A percentile compares a stretch with the other conserved stretches of the same genome.
phyloP scores from a whole-genome alignment of 2,113 vertebrate species.

The Mus musculus region GRCm39 chr11:76391001-76391500 shows the following conservation, averaged over 20 bases:
- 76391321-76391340: constrained; percentile 38
- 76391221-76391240: background rate
- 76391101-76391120: background rate
- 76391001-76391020: background rate
- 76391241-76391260: background rate
- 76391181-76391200: background rate
- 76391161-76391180: constrained; percentile 1
- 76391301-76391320: constrained; percentile 21
- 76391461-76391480: background rate
- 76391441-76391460: background rate
- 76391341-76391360: constrained; percentile 66
- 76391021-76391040: background rate
- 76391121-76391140: background rate
- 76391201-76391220: background rate
- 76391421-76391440: background rate
- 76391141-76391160: background rate
- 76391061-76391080: background rate
- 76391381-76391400: background rate
- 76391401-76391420: background rate
- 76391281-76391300: constrained; percentile 40
- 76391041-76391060: no score
- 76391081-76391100: background rate
- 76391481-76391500: background rate
- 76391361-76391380: constrained; percentile 50
- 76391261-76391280: background rate